Conservation (phyloP, 2,797 vertebrate species). For the Neoniphon sammara region DNA sequence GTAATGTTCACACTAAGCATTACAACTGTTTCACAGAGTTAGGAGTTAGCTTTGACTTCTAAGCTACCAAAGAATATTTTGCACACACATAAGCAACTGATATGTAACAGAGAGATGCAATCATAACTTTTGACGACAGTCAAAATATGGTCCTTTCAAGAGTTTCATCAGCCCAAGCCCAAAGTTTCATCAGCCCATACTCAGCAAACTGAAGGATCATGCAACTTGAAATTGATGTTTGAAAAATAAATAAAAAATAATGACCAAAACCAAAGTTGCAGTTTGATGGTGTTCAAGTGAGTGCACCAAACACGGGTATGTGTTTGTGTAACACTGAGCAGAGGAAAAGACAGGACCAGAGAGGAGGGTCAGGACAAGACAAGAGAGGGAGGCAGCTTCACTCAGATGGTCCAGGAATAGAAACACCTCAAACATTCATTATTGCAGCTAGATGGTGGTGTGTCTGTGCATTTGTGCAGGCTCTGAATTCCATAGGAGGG, state of each 20-base stretch:
- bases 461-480: constrained; percentile 18
- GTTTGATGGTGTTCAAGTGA: not conserved
- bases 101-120: too few relatives aligned
- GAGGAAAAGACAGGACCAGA: constrained; percentile 11
- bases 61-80: too few relatives aligned
- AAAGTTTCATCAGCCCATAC: not conserved
- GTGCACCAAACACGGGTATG: not conserved
- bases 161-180: not conserved
- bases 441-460: constrained; percentile 19
- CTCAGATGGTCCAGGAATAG: constrained; percentile 51
- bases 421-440: constrained; percentile 62
- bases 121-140: too few relatives aligned
- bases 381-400: constrained; percentile 14
- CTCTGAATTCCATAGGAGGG: constrained; percentile 53
- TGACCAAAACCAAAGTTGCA: not conserved
- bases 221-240: not conserved
- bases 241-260: not conserved
- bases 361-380: constrained; percentile 19
- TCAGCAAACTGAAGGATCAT: not conserved
- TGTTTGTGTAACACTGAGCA: not conserved
- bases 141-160: too few relatives aligned
- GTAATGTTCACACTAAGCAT: too few relatives aligned
- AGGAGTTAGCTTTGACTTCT: too few relatives aligned
- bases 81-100: too few relatives aligned
- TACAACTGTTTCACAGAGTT: too few relatives aligned